Evolutionary conservation across 2,888 invertebrate genomes (phyloP), one percentile per base, ranked within the genome.

Genomic region (Drosophila flavopinicola): DNA sequence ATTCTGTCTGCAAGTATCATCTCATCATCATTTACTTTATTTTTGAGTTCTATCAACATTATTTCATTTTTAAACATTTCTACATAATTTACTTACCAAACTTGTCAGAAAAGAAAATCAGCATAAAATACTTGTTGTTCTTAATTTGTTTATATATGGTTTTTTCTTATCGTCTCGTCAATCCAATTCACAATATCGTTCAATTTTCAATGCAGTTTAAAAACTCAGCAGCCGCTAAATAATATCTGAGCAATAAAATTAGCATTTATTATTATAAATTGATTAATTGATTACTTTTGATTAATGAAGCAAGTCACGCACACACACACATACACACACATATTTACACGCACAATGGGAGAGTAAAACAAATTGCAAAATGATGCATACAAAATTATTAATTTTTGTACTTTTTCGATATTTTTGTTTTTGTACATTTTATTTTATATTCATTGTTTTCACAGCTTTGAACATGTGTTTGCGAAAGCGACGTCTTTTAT

Each of bases 21-120:
- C n/a, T n/a, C n/a, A n/a, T n/a, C n/a, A n/a, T n/a, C n/a, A n/a
- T n/a, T n/a, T n/a, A n/a, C 20, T 20, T 20, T 20, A 20, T 4
- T 20, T 20, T n/a, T n/a, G n/a, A n/a, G n/a, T n/a, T n/a, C n/a
- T n/a, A n/a, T n/a, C n/a, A n/a, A n/a, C n/a, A n/a, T n/a, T n/a
- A n/a, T n/a, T n/a, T n/a, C n/a, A n/a, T 20, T 20, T 20, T 20
- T 20, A 20, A 20, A 20, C 20, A n/a, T n/a, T n/a, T n/a, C n/a
- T n/a, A 24, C 1, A 27, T 35, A 66, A 6, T 56, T 63, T 45
- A 78, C 83, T 88, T 77, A 86, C 87, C 78, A 75, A 76, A 88
- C 84, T 88, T 88, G 88, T 87, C 82, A 70, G 70, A 44, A 64
- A 41, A 54, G 67, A 74, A 73, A 74, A 75, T 61, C 74, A 69